Base-by-base conservation (phyloP, 2,797 vertebrate genomes). In the Garrulus glandarius region DNA sequence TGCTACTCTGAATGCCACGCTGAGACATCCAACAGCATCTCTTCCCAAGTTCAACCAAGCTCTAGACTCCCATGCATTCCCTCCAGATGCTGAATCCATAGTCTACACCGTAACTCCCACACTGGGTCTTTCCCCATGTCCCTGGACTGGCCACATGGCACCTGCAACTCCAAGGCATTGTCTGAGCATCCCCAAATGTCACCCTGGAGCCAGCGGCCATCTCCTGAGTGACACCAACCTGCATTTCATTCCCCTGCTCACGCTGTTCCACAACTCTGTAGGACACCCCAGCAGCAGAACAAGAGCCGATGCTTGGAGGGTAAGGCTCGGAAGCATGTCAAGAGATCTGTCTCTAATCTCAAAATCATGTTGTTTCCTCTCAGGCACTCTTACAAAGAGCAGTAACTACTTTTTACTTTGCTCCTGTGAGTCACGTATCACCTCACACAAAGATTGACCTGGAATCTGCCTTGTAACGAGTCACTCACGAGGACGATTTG, bases 391-490 rank as follows among this genome's bases (percentile, higher is more conserved):
- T 12, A 72, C 43, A 79, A 86, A 89, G 70, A 81, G 49, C 81
- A 85, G 9, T 69, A 92, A 94, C 83, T 30, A 52, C 81, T 57
- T 87, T 49, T 70, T 70, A 24, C 59, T 79, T 30, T 68, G 65
- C 11, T 32, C 60, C 75, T 87, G 80, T 94, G 92, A 97, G 90
- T 97, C 96, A 96, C 27, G 5, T 78, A 94, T 81, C 93, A 87
- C 89, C 69, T 57, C 4, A 5, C 46, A 82, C 53, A 68, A 94
- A 92, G 87, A 92, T 96, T 91, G 95, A 97, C 97, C 95, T 93
- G 80, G 93, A 95, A 97, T 93, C 81, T 90, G 94, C 94, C 92
- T 92, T 2, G 78, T 63, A 94, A 92, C 94, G 96, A 97, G 94
- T 96, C 95, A 96, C 87, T 95, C 56, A 23, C 72, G 75, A 92